These are phyloP conservation scores for Orchesella flavescens DNA, from an alignment of 2,888 invertebrate genomes.

Conservation along the genomic window DNA sequence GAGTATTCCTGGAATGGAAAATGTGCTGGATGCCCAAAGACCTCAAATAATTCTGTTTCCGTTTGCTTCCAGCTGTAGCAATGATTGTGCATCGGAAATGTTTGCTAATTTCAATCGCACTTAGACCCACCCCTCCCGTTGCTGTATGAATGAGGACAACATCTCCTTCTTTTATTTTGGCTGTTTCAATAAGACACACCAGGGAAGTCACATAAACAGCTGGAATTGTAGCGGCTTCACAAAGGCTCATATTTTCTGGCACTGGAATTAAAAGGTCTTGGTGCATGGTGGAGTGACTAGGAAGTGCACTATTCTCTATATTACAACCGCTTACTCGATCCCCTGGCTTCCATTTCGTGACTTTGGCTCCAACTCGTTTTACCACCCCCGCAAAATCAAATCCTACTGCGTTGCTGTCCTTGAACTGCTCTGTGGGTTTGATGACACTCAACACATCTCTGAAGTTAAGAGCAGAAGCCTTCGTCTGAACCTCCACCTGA, in stretches of 20 bases:
- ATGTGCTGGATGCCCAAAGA: conserved; percentile 47
- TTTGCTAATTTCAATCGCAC: conserved; percentile 49
- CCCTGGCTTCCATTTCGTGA: conserved; percentile 23
- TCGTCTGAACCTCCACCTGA: conserved; percentile 26
- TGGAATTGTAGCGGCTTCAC: conserved; percentile 54
- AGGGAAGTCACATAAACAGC: conserved; percentile 49
- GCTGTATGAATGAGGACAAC: conserved; percentile 54
- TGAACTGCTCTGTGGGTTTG: conserved; percentile 25
- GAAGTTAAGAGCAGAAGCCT: conserved; percentile 32
- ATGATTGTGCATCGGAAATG: conserved; percentile 33
- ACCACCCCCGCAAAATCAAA: conserved; percentile 51
- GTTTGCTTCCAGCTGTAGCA: conserved; percentile 54
- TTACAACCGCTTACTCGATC: conserved; percentile 27
- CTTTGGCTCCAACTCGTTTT: conserved; percentile 16
- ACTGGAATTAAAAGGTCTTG: conserved; percentile 14
- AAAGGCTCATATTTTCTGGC: conserved; percentile 29
- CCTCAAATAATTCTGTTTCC: conserved; percentile 50
- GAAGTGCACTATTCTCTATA: conserved; percentile 21
- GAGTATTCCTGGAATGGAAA: conserved; percentile 53
- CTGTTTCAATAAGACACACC: conserved; percentile 37
- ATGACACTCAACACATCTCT: conserved; percentile 32
- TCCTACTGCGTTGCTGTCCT: conserved; percentile 24
- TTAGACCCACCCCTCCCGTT: conserved; percentile 57
- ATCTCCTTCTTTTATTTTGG: conserved; percentile 42
- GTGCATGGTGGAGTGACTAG: conserved; percentile 21